Base-by-base conservation (phyloP, 2,797 vertebrate genomes). In the Helostoma temminkii region DNA sequence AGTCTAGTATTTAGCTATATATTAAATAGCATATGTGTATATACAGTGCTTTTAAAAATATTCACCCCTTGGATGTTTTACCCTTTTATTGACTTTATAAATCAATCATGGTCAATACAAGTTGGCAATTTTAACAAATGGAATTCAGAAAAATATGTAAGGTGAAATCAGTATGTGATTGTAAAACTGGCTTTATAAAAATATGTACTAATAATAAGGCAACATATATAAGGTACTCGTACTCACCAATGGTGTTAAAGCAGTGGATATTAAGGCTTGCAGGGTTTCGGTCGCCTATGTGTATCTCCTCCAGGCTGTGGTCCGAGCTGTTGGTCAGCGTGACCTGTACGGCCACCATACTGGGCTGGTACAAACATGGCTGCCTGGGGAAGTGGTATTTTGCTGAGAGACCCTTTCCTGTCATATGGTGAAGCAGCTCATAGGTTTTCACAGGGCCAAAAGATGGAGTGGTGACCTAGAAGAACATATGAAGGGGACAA, bases 351-450 rank as follows among this genome's bases (percentile, higher is more conserved):
- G 96, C 91, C 36, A 99, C 94, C 96, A 98, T 97, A 57, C 42
- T 77, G 77, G 94, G 89, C 83, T 92, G 91, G 86, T 96, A 97
- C 91, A 96, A 89, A 75, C 95, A 95, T 1, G 94, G 92, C 69
- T 96, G 96, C 75, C 98, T 90, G 81, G 96, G 94, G 88, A 98
- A 99, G 76, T 92, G 93, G 88, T 98, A 98, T 65, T 94, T 89
- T 47, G 96, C 97, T 0, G 95, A 94, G 58, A 99, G 93, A 57
- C 98, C 98, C 91, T 95, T 98, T 10, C 96, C 97, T n/a, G 93
- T 96, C 97, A 99, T 98, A 39, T 96, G 95, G 88, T 98, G 98
- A 83, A 99, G 96, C 49, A 98, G 93, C 78, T 95, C 95, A 3
- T 95, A 88, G 34, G 92, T 94, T 88, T 92, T 95, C 79, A 90